phyloP scores from a whole-genome alignment of 1,140 invertebrate genomes.

The Ganaspis sp. region DNA sequence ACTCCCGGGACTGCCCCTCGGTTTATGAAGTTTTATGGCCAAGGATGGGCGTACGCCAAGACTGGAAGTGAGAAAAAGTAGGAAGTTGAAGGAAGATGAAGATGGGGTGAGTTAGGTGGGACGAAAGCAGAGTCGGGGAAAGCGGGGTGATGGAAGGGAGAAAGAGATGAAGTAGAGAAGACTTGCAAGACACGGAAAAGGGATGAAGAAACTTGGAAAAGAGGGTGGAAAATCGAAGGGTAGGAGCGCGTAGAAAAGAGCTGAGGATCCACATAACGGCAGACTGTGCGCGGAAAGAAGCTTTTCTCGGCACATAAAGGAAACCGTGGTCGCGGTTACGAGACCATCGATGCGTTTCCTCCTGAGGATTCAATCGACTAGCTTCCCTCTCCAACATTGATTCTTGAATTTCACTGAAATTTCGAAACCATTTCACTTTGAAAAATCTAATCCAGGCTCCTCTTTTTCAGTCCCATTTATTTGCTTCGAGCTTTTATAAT shows the following conservation, averaged over 20 bases:
- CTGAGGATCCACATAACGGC: constrained; percentile 6
- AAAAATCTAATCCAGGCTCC: not conserved
- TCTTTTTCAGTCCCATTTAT: not conserved
- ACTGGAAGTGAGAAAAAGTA: not conserved
- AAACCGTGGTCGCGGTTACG: constrained; percentile 45
- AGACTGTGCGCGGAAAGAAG: constrained; percentile 28
- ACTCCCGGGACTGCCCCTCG: constrained; percentile 43
- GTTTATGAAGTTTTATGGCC: constrained; percentile 62
- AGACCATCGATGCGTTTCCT: constrained; percentile 33
- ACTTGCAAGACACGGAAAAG: not conserved
- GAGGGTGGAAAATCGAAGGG: not conserved
- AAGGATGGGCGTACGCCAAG: constrained; percentile 40
- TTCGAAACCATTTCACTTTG: not conserved
- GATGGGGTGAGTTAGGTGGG: constrained; percentile 39
- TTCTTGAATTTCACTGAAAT: not conserved
- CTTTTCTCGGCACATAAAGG: constrained; percentile 43
- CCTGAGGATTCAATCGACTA: constrained; percentile 47
- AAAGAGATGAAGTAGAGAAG: not conserved
- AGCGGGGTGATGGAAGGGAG: not conserved
- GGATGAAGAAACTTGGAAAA: constrained; percentile 29
- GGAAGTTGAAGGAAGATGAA: constrained; percentile 41
- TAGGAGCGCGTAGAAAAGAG: not conserved
- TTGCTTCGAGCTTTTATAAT: not conserved
- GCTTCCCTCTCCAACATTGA: constrained; percentile 2
- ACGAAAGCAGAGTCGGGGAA: not conserved